These are phyloP conservation scores for mouse (Mus musculus) DNA, from an alignment of 2,113 vertebrate species.

Conservation along the genomic window DNA sequence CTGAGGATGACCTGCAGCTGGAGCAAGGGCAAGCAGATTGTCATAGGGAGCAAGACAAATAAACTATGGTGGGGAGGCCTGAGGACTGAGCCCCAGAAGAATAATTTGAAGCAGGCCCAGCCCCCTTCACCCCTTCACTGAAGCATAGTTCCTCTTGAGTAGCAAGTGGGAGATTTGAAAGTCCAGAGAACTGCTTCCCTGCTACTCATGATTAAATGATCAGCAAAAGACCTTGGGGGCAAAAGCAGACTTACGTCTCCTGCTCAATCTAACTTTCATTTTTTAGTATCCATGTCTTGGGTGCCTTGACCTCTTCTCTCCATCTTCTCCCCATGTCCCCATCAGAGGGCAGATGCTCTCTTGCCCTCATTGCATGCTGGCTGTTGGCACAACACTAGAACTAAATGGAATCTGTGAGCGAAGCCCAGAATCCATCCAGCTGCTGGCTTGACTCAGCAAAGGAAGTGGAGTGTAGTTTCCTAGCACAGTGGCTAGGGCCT, in stretches of 20 bases:
- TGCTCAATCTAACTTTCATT: background rate
- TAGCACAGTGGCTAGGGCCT: background rate
- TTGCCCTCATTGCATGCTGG: too few species aligned
- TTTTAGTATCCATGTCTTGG: background rate
- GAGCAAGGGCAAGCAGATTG: background rate
- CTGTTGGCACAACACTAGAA: rapidly evolving
- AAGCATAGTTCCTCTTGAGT: background rate
- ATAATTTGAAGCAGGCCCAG: background rate
- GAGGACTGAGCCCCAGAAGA: background rate
- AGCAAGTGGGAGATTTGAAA: rapidly evolving
- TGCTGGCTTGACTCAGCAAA: background rate
- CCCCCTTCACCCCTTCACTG: background rate
- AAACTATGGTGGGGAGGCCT: background rate
- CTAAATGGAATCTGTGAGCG: background rate
- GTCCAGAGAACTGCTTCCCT: background rate
- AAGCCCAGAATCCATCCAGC: background rate
- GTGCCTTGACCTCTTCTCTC: background rate
- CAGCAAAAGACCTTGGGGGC: constrained; percentile 25
- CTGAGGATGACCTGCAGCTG: background rate
- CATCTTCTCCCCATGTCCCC: background rate
- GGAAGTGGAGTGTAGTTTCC: background rate
- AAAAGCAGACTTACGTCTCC: constrained; percentile 34
- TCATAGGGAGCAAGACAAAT: background rate
- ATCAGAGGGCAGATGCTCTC: background rate
- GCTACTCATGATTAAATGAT: constrained; percentile 11